Conservation (phyloP, 2,797 vertebrate genomes). For the Hylomyscus alleni region DNA sequence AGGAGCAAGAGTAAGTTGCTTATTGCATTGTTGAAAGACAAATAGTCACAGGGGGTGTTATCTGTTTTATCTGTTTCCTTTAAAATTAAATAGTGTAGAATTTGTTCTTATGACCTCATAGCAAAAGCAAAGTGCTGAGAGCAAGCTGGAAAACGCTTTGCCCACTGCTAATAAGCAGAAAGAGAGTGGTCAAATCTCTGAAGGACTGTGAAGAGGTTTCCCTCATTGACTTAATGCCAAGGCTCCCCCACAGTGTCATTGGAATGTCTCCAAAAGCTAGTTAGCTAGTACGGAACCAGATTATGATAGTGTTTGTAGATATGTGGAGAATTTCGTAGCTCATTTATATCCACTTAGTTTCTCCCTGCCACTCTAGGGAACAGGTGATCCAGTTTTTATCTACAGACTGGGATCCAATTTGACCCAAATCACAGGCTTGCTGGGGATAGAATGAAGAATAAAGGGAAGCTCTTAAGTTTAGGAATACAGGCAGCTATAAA, state of each 20-base stretch:
- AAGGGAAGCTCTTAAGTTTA: not conserved
- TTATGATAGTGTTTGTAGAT: slow-evolving; percentile 59
- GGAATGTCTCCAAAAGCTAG: slow-evolving; percentile 67
- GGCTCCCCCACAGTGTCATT: slow-evolving; percentile 58
- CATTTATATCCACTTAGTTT: slow-evolving; percentile 58
- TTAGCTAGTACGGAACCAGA: slow-evolving; percentile 60
- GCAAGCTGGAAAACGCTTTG: slow-evolving; percentile 79
- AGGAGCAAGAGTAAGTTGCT: slow-evolving; percentile 93
- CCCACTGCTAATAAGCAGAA: slow-evolving; percentile 66
- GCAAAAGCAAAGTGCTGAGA: slow-evolving; percentile 78
- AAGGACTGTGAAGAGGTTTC: slow-evolving; percentile 43
- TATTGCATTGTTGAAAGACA: slow-evolving; percentile 70
- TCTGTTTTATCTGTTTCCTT: slow-evolving; percentile 70
- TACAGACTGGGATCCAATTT: slow-evolving; percentile 22
- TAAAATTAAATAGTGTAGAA: slow-evolving; percentile 75
- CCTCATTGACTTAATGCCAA: slow-evolving; percentile 55
- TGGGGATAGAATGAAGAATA: slow-evolving; percentile 11
- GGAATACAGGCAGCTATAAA: slow-evolving; percentile 31
- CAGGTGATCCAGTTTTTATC: slow-evolving; percentile 33
- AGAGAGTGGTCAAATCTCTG: slow-evolving; percentile 46
- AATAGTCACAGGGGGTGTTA: slow-evolving; percentile 72
- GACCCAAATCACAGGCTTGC: slow-evolving; percentile 17
- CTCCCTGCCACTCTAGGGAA: slow-evolving; percentile 31
- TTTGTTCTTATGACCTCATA: slow-evolving; percentile 74
- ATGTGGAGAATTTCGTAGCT: slow-evolving; percentile 48